phyloP scores from a whole-genome alignment of 2,888 invertebrate species.

The Diarsia rubi region DNA sequence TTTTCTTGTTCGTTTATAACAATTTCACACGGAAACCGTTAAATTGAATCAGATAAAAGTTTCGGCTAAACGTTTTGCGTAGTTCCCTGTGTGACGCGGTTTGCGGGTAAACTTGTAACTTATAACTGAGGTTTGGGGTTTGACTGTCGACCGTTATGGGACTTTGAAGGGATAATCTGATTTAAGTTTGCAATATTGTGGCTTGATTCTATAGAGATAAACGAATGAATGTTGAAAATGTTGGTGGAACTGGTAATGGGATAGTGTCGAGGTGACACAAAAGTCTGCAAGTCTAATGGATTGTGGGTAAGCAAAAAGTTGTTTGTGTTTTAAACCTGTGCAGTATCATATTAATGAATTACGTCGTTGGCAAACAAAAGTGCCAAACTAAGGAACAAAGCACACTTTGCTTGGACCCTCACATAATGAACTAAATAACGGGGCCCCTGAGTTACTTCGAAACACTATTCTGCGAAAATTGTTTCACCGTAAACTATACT shows the following conservation, averaged over 20 bases:
- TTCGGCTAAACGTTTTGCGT: conserved; percentile 56
- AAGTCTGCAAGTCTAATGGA: not conserved
- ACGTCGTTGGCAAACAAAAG: rapidly evolving
- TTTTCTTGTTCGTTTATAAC: conserved; percentile 57
- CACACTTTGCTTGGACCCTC: too few species aligned
- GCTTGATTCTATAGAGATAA: conserved; percentile 49
- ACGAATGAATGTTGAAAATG: conserved; percentile 37
- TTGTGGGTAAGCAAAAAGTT: not conserved
- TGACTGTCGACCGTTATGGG: conserved; percentile 48
- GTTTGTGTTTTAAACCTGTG: not conserved
- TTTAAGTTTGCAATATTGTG: conserved; percentile 48
- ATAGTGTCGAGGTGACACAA: not conserved
- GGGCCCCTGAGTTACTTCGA: too few species aligned
- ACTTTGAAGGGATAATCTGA: conserved; percentile 50
- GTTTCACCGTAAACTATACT: too few species aligned
- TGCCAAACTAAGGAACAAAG: too few species aligned
- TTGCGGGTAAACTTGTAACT: conserved; percentile 50
- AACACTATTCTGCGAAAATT: too few species aligned
- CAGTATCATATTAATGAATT: not conserved
- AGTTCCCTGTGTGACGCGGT: conserved; percentile 51
- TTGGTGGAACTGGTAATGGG: conserved; percentile 2
- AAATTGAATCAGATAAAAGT: conserved; percentile 64
- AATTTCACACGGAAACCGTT: conserved; percentile 57
- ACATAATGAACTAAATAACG: too few species aligned
- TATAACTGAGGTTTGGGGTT: conserved; percentile 40